Evolutionary conservation across 2,797 vertebrate genomes (phyloP), one percentile per base, ranked within the genome.

Genomic region (Euthynnus affinis): DNA sequence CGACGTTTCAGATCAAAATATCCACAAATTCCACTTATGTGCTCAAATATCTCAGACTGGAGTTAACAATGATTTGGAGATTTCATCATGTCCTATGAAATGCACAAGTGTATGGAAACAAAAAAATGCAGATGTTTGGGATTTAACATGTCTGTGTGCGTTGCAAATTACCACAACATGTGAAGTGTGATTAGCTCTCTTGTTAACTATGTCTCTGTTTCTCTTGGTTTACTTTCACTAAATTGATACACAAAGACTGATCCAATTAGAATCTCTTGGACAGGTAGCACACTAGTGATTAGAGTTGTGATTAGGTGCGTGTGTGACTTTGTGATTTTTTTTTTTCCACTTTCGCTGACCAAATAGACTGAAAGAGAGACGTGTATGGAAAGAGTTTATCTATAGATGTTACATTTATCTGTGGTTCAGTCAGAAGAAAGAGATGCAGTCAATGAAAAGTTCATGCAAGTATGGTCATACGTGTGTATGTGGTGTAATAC

Each of bases 181-280:
- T 83, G 75, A 85, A 81, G 73, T 61, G 73, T 81, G 77, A 90
- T 85, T 78, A 69, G 70, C 34, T 65, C 76, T 82, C 59, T 74
- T n/a, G 46, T 78, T 87, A 67, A 49, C 62, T 4, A 22, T 40
- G 55, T 51, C 3, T 14, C 49, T 62, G 73, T 85, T 92, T 72
- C 64, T 29, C 63, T 56, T 55, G 55, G 63, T 89, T 90, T 85
- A 83, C 74, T 76, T 88, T 78, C 66, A 69, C 91, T 90, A 82
- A 93, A 92, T 91, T 91, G 78, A 91, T 91, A 84, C 71, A 72
- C 67, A 81, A 83, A 89, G 85, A 81, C 77, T 42, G 84, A 90
- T 93, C 90, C 83, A 87, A 85, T 89, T 87, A 89, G 73, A 72
- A 76, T 37, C 76, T 88, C 48, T 78, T 23, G 74, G 86, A 88